phyloP scores from a whole-genome alignment of 2,113 vertebrate genomes.

The Bettongia penicillata region DNA sequence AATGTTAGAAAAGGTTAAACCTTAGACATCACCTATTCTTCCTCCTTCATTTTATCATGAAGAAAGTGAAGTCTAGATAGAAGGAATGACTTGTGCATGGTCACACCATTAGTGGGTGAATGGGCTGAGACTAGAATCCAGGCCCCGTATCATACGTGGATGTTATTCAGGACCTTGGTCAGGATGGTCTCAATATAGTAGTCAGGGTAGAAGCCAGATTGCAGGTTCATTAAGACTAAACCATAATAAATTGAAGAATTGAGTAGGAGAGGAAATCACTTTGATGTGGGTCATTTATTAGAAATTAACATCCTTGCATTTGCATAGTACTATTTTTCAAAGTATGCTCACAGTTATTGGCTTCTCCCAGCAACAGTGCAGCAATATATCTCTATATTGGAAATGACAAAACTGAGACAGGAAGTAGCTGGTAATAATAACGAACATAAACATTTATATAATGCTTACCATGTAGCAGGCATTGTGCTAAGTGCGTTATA shows the following conservation, averaged over 20 bases:
- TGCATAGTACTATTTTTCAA: neutral
- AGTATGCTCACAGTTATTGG: neutral
- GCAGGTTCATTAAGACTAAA: neutral
- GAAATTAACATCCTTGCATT: neutral
- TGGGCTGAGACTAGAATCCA: too few relatives aligned
- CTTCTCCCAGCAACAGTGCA: neutral
- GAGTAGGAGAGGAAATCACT: conserved; percentile 39
- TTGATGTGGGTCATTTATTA: neutral
- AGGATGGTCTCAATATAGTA: neutral
- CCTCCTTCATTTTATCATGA: too few relatives aligned
- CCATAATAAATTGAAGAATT: neutral
- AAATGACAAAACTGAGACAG: neutral
- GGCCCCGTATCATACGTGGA: neutral
- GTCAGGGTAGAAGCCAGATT: neutral
- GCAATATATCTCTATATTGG: neutral
- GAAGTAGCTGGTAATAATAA: neutral
- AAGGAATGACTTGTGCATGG: too few relatives aligned
- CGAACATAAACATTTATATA: neutral
- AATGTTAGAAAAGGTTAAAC: too few relatives aligned
- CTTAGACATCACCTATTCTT: too few relatives aligned
- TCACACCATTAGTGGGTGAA: too few relatives aligned
- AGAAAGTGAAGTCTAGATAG: too few relatives aligned
- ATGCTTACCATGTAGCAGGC: neutral
- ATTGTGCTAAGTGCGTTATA: neutral
- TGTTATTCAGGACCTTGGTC: neutral